phyloP scores from a whole-genome alignment of 2,797 vertebrate species.

The Protosalanx chinensis region DNA sequence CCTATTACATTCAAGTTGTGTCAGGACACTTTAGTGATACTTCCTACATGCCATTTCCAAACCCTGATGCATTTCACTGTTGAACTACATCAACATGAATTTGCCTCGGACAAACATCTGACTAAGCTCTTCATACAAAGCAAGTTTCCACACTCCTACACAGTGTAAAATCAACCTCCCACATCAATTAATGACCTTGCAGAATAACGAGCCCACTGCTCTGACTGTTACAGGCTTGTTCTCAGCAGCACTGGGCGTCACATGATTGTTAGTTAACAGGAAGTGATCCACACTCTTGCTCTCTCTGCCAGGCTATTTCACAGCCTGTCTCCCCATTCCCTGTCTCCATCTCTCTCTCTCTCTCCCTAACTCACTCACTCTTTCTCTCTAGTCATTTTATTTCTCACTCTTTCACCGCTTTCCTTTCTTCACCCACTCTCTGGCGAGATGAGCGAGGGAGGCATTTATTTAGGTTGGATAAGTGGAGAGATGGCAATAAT shows the following conservation, averaged over 20 bases:
- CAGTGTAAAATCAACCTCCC: slow-evolving; percentile 32
- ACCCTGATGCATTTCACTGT: too few species aligned
- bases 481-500: slow-evolving; percentile 31
- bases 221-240: background rate
- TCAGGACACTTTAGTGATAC: too few species aligned
- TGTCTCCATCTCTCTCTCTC: background rate
- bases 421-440: background rate
- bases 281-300: too few species aligned
- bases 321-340: slow-evolving; percentile 30
- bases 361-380: too few species aligned
- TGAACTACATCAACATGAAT: background rate
- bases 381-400: background rate
- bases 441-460: background rate
- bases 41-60: too few species aligned
- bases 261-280: too few species aligned
- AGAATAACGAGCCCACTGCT: background rate
- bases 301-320: slow-evolving; percentile 41
- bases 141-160: background rate
- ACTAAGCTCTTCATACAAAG: slow-evolving; percentile 39
- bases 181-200: slow-evolving; percentile 49
- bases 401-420: background rate
- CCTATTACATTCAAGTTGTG: too few species aligned
- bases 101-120: slow-evolving; percentile 44
- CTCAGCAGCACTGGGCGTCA: background rate
- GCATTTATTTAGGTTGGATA: slow-evolving; percentile 35